Percentiles rank a stretch among this genome's conserved stretches.
Conservation (phyloP, 64 coral and sea anemone genomes). For the Montipora cactus region DNA sequence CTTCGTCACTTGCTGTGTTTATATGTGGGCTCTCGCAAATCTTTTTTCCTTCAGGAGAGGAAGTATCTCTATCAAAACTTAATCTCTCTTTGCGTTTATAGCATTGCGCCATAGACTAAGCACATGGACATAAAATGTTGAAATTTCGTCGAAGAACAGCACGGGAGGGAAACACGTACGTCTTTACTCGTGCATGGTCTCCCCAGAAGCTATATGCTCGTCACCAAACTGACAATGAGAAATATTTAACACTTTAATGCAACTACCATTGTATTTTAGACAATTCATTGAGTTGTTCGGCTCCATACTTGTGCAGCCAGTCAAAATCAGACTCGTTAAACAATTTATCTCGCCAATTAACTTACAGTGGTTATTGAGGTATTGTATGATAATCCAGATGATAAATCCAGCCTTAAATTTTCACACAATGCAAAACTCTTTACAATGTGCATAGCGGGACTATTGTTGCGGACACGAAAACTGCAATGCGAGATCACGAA, state of each 20-base stretch:
- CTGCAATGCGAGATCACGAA: neutral
- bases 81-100: too few species aligned
- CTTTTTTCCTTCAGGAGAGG: too few species aligned
- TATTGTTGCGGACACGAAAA: slow-evolving; percentile 41
- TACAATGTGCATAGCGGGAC: slow-evolving; percentile 48
- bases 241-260: slow-evolving; percentile 60
- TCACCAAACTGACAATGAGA: slow-evolving; percentile 73
- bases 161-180: too few species aligned
- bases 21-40: too few species aligned
- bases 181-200: too few species aligned
- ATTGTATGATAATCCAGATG: slow-evolving; percentile 60
- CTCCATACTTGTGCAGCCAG: slow-evolving; percentile 44
- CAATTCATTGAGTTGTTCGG: slow-evolving; percentile 58
- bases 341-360: slow-evolving; percentile 44
- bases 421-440: neutral
- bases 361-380: slow-evolving; percentile 45
- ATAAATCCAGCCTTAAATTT: slow-evolving; percentile 7
- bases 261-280: slow-evolving; percentile 60
- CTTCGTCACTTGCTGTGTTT: too few species aligned
- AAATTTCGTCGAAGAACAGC: too few species aligned
- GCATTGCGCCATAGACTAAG: too few species aligned
- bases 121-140: too few species aligned
- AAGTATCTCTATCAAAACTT: too few species aligned
- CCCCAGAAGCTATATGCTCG: slow-evolving; percentile 39
- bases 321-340: slow-evolving; percentile 62